These are phyloP conservation scores for Drosophila tripunctata DNA, from an alignment of 2,888 invertebrate species.

Conservation along the genomic window DNA sequence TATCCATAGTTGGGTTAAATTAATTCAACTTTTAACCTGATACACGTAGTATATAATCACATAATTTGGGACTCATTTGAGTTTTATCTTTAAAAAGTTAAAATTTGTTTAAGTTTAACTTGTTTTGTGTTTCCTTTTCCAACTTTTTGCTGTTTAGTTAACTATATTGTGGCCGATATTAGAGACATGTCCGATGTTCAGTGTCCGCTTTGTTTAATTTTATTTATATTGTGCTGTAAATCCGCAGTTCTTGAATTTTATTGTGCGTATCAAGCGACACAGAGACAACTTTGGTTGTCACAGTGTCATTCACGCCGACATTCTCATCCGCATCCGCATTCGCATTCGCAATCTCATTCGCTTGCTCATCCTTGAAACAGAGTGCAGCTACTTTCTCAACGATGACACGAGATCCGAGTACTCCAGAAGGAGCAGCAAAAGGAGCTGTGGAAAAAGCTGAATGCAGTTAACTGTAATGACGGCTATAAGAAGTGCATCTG, in stretches of 20 bases:
- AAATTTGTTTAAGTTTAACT: not conserved
- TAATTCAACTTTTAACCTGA: no score
- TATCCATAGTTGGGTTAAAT: no score
- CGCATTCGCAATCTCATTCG: not conserved
- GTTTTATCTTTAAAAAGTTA: slow-evolving; percentile 10
- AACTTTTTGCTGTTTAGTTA: not conserved
- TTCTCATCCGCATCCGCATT: not conserved
- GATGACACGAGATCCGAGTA: not conserved
- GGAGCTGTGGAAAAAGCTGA: no score
- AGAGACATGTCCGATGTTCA: slow-evolving; percentile 16
- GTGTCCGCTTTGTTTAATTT: slow-evolving; percentile 9
- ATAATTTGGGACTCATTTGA: slow-evolving; percentile 21
- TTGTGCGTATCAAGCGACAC: slow-evolving; percentile 23
- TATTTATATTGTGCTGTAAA: slow-evolving; percentile 18
- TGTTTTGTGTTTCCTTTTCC: not conserved
- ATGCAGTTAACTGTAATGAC: slow-evolving; percentile 40
- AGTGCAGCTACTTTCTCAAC: slow-evolving; percentile 14
- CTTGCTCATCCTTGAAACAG: not conserved
- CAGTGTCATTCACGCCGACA: slow-evolving; percentile 13
- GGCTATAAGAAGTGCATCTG: slow-evolving; percentile 25
- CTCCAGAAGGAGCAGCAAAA: slow-evolving; percentile 3
- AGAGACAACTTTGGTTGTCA: slow-evolving; percentile 4
- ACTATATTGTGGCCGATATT: slow-evolving; percentile 1
- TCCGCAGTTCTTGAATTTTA: slow-evolving; percentile 34
- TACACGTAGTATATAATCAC: slow-evolving; percentile 7